Conservation (phyloP, 1,140 invertebrate genomes). For the Listronotus bonariensis region DNA sequence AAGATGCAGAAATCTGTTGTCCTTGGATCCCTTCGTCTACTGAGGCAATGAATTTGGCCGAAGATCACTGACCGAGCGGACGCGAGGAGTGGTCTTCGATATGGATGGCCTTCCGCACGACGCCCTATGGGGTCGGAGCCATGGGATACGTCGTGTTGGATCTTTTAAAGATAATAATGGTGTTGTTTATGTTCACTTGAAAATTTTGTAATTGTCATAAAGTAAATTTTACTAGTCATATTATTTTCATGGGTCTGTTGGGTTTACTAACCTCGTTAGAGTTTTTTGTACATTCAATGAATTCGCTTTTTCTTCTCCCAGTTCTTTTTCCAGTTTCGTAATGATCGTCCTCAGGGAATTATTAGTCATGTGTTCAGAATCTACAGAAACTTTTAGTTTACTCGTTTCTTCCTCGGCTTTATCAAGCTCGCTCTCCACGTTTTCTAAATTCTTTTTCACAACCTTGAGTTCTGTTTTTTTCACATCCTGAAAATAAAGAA, state of each 20-base stretch:
- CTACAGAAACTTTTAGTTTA: conserved; percentile 48
- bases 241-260: background rate
- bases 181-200: too few species aligned
- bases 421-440: conserved; percentile 50
- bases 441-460: conserved; percentile 52
- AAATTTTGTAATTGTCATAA: too few species aligned
- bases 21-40: too few species aligned
- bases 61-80: too few species aligned
- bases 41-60: too few species aligned
- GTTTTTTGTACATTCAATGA: conserved; percentile 54
- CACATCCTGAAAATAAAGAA: conserved; percentile 42
- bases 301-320: conserved; percentile 51
- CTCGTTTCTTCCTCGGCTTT: conserved; percentile 50
- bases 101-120: too few species aligned
- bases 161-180: too few species aligned
- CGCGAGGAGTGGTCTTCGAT: too few species aligned
- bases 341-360: conserved; percentile 46
- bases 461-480: conserved; percentile 50
- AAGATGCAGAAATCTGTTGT: too few species aligned
- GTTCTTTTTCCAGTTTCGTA: conserved; percentile 51
- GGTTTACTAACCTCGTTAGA: conserved; percentile 49
- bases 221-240: too few species aligned
- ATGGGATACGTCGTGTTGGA: too few species aligned
- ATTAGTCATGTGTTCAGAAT: conserved; percentile 50
- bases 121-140: too few species aligned